Evolutionary conservation across 1,140 invertebrate genomes (phyloP).

Genomic region (Zaprionus inermis): DNA sequence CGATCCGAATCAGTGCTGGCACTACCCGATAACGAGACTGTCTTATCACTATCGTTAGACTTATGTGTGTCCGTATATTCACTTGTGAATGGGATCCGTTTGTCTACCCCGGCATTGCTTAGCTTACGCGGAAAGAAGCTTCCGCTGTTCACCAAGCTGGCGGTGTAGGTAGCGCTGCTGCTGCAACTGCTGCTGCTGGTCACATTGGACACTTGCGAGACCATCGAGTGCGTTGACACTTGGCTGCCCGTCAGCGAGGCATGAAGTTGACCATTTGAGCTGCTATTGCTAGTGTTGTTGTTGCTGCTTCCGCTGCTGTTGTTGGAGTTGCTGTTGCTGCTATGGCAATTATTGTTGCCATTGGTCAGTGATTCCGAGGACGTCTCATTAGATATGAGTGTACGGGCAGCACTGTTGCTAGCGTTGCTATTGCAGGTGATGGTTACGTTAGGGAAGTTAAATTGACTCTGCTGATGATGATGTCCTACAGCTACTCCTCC

Average conservation of each 20-base stretch:
- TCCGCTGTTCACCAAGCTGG: constrained; percentile 63
- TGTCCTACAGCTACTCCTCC: constrained; percentile 2
- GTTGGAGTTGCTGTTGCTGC: constrained; percentile 12
- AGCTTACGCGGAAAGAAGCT: constrained; percentile 76
- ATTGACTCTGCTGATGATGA: constrained; percentile 87
- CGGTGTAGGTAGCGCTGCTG: constrained; percentile 42
- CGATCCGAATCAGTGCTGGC: constrained; percentile 93
- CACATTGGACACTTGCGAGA: constrained; percentile 50
- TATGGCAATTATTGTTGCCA: constrained; percentile 33
- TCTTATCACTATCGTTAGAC: constrained; percentile 93
- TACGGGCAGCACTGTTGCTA: constrained; percentile 41
- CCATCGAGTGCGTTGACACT: constrained; percentile 42
- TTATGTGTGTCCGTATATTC: constrained; percentile 89
- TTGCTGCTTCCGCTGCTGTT: constrained; percentile 18
- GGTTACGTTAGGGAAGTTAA: constrained; percentile 91
- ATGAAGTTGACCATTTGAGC: constrained; percentile 46
- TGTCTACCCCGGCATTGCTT: constrained; percentile 76
- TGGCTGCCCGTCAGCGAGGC: constrained; percentile 59
- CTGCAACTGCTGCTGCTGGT: constrained; percentile 31
- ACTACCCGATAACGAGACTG: constrained; percentile 89
- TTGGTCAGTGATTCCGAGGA: constrained; percentile 24
- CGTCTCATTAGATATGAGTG: constrained; percentile 56
- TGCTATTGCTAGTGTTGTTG: constrained; percentile 42
- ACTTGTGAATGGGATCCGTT: constrained; percentile 64
- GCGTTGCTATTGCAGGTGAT: constrained; percentile 57